A percentile compares a stretch with the other conserved stretches of the same genome.
Conservation (phyloP, 2,113 vertebrate genomes). For the Hyaena hyaena region DNA sequence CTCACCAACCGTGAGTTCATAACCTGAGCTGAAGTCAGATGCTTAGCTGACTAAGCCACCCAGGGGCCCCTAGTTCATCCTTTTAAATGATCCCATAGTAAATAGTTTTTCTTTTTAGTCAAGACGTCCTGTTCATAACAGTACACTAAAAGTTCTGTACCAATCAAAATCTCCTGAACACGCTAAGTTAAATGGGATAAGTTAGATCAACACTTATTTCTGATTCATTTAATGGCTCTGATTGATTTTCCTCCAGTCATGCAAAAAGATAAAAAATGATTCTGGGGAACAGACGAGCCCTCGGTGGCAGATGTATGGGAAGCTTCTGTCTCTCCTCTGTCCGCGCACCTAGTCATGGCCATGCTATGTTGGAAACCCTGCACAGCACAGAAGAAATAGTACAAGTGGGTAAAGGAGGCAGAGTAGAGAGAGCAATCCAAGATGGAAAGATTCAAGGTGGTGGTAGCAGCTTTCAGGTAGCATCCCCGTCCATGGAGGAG, state of each 20-base stretch:
- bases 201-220: not conserved
- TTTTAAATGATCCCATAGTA: not conserved
- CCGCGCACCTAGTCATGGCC: too few relatives aligned
- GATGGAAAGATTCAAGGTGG: not conserved
- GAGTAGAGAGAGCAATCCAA: not conserved
- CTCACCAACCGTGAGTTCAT: too few relatives aligned
- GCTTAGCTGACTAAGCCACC: too few relatives aligned
- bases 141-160: not conserved
- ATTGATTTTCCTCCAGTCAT: not conserved
- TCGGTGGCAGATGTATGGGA: not conserved
- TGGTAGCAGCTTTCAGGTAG: too few relatives aligned
- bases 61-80: not conserved
- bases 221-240: not conserved
- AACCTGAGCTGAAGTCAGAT: too few relatives aligned
- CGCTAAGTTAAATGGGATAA: not conserved
- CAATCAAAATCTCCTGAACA: not conserved
- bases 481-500: not conserved
- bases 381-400: not conserved
- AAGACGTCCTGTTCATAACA: not conserved
- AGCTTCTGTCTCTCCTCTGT: not conserved
- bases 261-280: not conserved
- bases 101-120: slow-evolving; percentile 31
- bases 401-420: not conserved
- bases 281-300: not conserved
- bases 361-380: not conserved